Base-by-base conservation (phyloP, 2,113 vertebrate genomes). In the Hippocampus abdominalis region DNA sequence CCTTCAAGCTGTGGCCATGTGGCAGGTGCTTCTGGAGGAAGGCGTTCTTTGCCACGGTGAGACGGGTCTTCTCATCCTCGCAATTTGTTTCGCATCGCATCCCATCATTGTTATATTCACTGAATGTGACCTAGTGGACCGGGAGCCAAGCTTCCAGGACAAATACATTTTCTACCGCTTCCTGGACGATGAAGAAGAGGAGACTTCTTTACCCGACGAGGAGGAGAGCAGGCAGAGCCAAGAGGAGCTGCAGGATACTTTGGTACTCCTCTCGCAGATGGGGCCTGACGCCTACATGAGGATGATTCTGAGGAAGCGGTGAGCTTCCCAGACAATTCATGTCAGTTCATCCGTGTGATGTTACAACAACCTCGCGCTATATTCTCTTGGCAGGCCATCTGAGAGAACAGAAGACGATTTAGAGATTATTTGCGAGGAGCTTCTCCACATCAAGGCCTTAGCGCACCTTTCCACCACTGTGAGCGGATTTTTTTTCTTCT, bases 81-180 rank as follows among this genome's bases (percentile, higher is more conserved):
- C 44, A 32, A 5, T 56, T 27, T 67, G 4, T 27, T 27, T 2
- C 9, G 25, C 32, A 18, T 18, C 5, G 15, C 42, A 65, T 57
- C 8, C 2, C 53, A 70, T 11, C 3, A 46, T 42, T 15, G 48
- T 18, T 56, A 11, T 73, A 27, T 40, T n/a, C 27, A 29, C 46
- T 75, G 57, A 53, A 64, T 79, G 64, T 70, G 49, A 71, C 1
- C 27, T 88, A 99, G 97, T 98, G 91, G 97, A 99, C 77, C 96
- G 95, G 80, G 96, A 99, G 48, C 92, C 93, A 73, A 88, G 92
- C 87, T 99, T 99, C 89, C 97, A 99, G 90, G 97, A 99, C 88
- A 99, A 99, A 84, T 98, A 98, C 82, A 91, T 98, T 69, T 99
- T 98, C 89, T 99, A 98, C 86, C 96, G 96, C 69, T 99, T 99